Evolutionary conservation across 2,113 vertebrate genomes (phyloP).

Genomic region (Emydura subglobosa): DNA sequence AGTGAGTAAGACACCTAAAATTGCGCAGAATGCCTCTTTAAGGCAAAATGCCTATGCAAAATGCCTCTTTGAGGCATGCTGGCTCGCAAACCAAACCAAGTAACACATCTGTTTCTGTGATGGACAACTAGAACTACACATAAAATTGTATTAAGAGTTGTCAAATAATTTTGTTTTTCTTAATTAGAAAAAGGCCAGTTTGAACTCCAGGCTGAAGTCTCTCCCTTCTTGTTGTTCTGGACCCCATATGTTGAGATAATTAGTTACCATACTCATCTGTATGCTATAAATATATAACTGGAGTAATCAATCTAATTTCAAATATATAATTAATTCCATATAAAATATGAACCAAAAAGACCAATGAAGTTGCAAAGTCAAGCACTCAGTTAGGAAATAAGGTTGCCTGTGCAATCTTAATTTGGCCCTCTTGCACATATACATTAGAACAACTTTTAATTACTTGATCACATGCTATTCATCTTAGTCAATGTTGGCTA

Average conservation of each 20-base stretch:
- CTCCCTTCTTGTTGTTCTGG: neutral
- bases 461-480: neutral
- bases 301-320: neutral
- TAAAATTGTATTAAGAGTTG: neutral
- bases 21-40: neutral
- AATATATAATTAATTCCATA: neutral
- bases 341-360: neutral
- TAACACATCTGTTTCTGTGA: neutral
- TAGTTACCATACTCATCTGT: neutral
- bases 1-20: neutral
- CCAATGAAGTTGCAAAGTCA: neutral
- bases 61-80: neutral
- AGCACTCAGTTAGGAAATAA: neutral
- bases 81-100: neutral
- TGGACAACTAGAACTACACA: neutral
- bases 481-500: neutral
- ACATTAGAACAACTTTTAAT: neutral
- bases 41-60: too few species aligned
- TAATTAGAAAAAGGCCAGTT: neutral
- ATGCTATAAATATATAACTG: neutral
- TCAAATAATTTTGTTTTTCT: neutral
- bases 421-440: neutral
- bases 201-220: neutral
- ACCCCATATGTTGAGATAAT: neutral
- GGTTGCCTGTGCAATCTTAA: neutral